phyloP scores from a whole-genome alignment of 2,113 vertebrate genomes.

The Embiotoca jacksoni region DNA sequence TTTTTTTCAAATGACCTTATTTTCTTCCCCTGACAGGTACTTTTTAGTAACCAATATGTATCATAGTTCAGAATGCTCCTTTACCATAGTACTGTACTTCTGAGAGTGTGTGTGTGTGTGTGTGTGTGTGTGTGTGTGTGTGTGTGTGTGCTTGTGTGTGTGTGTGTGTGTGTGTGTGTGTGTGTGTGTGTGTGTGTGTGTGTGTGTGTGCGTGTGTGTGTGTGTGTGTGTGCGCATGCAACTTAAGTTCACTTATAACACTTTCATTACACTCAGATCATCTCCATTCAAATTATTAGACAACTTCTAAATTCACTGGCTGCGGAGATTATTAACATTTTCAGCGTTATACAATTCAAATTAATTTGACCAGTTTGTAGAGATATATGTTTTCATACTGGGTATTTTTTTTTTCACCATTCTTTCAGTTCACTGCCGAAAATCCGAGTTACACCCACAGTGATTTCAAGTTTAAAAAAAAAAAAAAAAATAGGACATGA shows the following conservation, averaged over 20 bases:
- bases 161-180: not conserved
- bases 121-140: too few relatives aligned
- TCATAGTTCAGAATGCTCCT: too few relatives aligned
- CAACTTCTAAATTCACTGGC: not conserved
- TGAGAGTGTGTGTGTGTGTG: not conserved
- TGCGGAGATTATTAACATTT: not conserved
- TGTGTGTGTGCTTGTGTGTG: not conserved
- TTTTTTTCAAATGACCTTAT: not conserved
- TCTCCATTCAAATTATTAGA: not conserved
- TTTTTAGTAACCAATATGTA: too few relatives aligned
- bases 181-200: not conserved
- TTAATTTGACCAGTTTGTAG: too few relatives aligned
- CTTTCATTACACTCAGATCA: not conserved
- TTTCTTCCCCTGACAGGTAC: not conserved
- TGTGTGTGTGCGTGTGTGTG: not conserved
- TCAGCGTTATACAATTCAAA: too few relatives aligned
- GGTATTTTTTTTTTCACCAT: too few relatives aligned
- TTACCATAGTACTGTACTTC: not conserved
- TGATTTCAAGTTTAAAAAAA: too few relatives aligned
- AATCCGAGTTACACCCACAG: too few relatives aligned
- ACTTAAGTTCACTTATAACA: not conserved
- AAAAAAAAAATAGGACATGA: too few relatives aligned
- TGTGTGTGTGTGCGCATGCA: not conserved
- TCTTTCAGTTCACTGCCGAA: too few relatives aligned
- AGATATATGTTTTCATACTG: too few relatives aligned